A percentile compares a stretch with the other conserved stretches of the same genome.
Conservation (phyloP, 2,888 invertebrate species). For the Sinelater perroti region DNA sequence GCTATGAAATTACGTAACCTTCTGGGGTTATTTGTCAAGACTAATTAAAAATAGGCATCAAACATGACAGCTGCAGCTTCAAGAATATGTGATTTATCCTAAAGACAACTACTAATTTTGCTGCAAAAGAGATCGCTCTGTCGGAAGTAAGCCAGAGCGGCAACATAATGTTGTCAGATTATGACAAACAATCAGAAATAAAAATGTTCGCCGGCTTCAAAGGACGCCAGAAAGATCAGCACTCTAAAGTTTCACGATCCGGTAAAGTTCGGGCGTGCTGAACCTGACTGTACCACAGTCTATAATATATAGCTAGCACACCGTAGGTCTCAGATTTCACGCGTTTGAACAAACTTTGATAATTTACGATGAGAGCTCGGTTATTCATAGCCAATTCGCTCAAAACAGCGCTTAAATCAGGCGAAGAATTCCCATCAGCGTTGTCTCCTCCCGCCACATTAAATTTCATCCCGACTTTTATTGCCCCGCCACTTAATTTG, state of each 20-base stretch:
- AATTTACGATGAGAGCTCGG: constrained; percentile 54
- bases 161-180: too few species aligned
- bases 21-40: too few species aligned
- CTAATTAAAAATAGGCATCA: too few species aligned
- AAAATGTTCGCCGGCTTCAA: too few species aligned
- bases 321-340: constrained; percentile 56
- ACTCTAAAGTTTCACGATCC: constrained; percentile 1
- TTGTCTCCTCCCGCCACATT: constrained; percentile 22
- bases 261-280: constrained; percentile 14
- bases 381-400: constrained; percentile 54
- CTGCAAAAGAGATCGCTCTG: too few species aligned
- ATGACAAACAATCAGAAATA: too few species aligned
- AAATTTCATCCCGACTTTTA: constrained; percentile 25
- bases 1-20: too few species aligned
- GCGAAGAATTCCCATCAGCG: constrained; percentile 39
- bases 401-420: constrained; percentile 51
- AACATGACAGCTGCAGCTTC: too few species aligned
- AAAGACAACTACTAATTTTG: too few species aligned
- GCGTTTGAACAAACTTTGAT: constrained; percentile 53
- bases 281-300: constrained; percentile 30
- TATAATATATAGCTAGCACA: constrained; percentile 51
- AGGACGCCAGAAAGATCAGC: too few species aligned
- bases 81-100: too few species aligned
- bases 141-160: too few species aligned
- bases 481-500: constrained; percentile 21